Percentiles rank a stretch among this genome's conserved stretches.
Evolutionary conservation across 53 echinoderm and acorn worm genomes (phyloP).

Genomic region (Glandiceps talaboti): DNA sequence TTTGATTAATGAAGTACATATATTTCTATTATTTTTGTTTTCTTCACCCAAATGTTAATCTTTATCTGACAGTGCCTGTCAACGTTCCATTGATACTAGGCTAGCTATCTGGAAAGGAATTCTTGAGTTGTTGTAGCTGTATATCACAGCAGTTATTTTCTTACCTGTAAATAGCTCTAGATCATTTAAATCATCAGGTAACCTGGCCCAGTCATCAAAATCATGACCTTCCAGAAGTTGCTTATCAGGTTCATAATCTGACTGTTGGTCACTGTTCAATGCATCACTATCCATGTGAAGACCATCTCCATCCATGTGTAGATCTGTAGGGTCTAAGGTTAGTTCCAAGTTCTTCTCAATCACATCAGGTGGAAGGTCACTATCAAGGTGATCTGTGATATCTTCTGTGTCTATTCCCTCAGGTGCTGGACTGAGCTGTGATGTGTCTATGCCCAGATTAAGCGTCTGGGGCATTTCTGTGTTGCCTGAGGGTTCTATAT

Average conservation of each 20-base stretch:
- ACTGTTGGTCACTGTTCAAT: neutral
- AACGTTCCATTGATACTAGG: too few species aligned
- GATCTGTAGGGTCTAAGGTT: slow-evolving; percentile 47
- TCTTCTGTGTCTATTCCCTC: slow-evolving; percentile 48
- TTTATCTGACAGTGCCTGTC: too few species aligned
- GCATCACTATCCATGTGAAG: neutral
- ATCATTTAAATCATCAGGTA: neutral
- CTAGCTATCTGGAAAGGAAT: too few species aligned
- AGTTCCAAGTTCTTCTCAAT: slow-evolving; percentile 14
- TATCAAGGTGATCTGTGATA: slow-evolving; percentile 36
- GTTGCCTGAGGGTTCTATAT: neutral
- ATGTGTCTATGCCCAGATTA: slow-evolving; percentile 30
- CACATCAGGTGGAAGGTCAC: slow-evolving; percentile 1
- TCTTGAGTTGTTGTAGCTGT: too few species aligned
- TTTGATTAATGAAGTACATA: too few species aligned
- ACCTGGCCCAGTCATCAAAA: neutral
- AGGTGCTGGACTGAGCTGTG: slow-evolving; percentile 41
- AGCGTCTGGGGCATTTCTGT: slow-evolving; percentile 4
- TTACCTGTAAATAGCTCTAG: neutral
- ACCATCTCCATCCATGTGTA: slow-evolving; percentile 34
- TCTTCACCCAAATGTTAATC: too few species aligned
- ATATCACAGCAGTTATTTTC: too few species aligned
- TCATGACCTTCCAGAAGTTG: neutral
- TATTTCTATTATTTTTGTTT: too few species aligned
- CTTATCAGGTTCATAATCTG: neutral